A percentile compares a stretch with the other conserved stretches of the same genome.
Evolutionary conservation across 2,113 vertebrate genomes (phyloP).

Genomic region (Sapajus apella): DNA sequence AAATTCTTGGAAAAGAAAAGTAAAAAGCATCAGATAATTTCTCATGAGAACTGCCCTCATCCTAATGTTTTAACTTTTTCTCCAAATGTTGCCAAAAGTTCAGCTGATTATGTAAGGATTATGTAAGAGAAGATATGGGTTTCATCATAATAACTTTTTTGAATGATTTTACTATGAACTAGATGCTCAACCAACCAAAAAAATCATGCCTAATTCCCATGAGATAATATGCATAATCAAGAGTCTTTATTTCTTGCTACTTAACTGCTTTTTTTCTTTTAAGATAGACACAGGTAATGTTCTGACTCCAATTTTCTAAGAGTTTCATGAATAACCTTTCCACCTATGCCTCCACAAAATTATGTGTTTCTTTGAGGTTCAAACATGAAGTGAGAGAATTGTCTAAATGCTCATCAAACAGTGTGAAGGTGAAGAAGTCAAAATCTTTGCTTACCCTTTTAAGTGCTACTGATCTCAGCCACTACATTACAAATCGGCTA

Average conservation of each 20-base stretch:
- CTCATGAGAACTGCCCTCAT: not conserved
- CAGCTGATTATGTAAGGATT: not conserved
- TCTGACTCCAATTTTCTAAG: not conserved
- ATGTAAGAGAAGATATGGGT: not conserved
- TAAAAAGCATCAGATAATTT: not conserved
- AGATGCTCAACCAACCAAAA: not conserved
- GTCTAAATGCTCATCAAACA: not conserved
- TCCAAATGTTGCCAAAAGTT: not conserved
- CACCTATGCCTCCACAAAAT: not conserved
- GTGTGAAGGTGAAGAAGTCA: not conserved
- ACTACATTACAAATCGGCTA: not conserved
- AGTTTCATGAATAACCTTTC: not conserved
- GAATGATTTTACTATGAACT: not conserved
- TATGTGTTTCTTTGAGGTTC: not conserved
- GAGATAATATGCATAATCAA: not conserved
- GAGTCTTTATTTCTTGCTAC: not conserved
- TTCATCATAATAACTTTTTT: not conserved
- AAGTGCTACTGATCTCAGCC: not conserved
- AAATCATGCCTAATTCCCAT: not conserved
- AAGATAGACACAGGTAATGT: not conserved
- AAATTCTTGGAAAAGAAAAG: not conserved
- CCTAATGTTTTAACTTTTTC: not conserved
- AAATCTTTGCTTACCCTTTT: not conserved
- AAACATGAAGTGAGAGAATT: not conserved
- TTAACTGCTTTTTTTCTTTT: not conserved